Percentiles rank a stretch among this genome's conserved stretches.
These are phyloP conservation scores for Poecilus cupreus DNA, from an alignment of 2,888 invertebrate species.

Conservation along the genomic window DNA sequence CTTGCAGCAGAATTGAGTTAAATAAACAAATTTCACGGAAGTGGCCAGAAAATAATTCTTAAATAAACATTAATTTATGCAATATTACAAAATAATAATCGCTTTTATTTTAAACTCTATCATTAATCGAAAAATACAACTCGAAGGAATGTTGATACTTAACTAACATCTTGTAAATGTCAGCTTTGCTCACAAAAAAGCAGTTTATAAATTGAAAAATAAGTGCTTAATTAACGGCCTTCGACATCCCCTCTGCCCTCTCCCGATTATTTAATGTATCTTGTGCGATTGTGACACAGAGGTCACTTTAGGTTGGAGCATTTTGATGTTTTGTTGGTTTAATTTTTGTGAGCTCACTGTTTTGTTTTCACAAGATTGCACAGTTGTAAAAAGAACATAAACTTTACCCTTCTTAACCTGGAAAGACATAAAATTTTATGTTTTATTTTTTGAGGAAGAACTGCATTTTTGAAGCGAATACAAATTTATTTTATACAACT, in stretches of 20 bases:
- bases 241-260: neutral
- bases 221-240: conserved; percentile 43
- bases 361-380: neutral
- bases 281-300: conserved; percentile 18
- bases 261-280: neutral
- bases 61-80: neutral
- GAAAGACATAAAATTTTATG: conserved; percentile 23
- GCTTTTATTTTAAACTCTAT: neutral
- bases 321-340: neutral
- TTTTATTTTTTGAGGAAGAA: neutral
- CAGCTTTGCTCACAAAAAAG: conserved; percentile 15
- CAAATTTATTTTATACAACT: neutral
- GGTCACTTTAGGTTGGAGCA: conserved; percentile 33
- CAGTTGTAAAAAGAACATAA: conserved; percentile 34
- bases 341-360: neutral
- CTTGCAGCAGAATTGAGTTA: neutral
- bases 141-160: conserved; percentile 19
- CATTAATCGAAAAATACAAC: conserved; percentile 37
- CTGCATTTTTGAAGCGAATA: neutral
- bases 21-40: conserved; percentile 26
- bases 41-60: neutral
- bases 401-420: conserved; percentile 23
- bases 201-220: conserved; percentile 47
- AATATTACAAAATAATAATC: conserved; percentile 10
- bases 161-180: conserved; percentile 45